These are phyloP conservation scores for Cosmia pyralina DNA, from an alignment of 2,888 invertebrate species.

Conservation along the genomic window DNA sequence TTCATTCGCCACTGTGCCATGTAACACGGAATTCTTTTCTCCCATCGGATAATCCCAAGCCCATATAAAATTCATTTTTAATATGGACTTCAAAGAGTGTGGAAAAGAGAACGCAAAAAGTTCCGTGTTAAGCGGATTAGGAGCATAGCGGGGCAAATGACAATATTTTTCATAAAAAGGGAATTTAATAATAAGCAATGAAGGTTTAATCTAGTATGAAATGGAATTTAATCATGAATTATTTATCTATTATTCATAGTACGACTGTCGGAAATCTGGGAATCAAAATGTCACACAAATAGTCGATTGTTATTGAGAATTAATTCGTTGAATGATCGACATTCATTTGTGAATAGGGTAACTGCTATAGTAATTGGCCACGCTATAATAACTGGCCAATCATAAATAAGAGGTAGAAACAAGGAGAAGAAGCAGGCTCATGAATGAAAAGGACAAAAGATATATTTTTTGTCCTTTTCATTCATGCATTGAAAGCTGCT, in stretches of 20 bases:
- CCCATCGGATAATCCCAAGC: conserved; percentile 18
- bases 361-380: too few relatives aligned
- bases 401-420: too few relatives aligned
- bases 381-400: too few relatives aligned
- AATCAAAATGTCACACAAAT: background rate
- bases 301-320: background rate
- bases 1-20: conserved; percentile 5
- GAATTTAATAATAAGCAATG: background rate
- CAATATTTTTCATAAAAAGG: conserved; percentile 28
- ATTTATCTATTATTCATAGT: background rate
- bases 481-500: too few relatives aligned
- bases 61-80: conserved; percentile 57
- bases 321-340: background rate
- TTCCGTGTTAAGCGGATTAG: conserved; percentile 44
- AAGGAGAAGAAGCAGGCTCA: too few relatives aligned
- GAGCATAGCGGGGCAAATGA: conserved; percentile 11
- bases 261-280: background rate
- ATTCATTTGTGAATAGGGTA: background rate
- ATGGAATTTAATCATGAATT: background rate
- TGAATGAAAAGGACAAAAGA: too few relatives aligned
- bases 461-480: too few relatives aligned
- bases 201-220: background rate
- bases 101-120: conserved; percentile 26
- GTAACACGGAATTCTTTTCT: conserved; percentile 19
- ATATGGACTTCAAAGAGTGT: conserved; percentile 51